Evolutionary conservation across 2,113 vertebrate species (phyloP).

Genomic region (Oryctolagus cuniculus): DNA sequence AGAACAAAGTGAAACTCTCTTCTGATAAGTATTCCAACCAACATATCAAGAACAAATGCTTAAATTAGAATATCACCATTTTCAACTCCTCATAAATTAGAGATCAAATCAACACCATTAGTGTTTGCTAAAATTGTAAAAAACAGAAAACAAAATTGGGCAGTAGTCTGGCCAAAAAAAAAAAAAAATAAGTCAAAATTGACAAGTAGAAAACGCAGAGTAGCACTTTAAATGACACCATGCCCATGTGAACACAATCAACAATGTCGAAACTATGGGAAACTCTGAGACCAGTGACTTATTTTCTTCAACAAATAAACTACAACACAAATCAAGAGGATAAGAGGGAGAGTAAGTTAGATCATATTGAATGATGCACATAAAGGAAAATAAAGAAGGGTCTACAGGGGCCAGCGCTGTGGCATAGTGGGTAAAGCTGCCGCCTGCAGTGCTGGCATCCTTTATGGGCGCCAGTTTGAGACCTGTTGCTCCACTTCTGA

Average conservation of each 20-base stretch:
- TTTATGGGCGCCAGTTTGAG: too few species aligned
- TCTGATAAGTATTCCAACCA: neutral
- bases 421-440: too few species aligned
- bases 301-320: neutral
- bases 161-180: too few species aligned
- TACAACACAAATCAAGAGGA: slow-evolving; percentile 31
- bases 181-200: neutral
- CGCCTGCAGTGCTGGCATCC: too few species aligned
- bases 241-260: neutral
- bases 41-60: slow-evolving; percentile 40
- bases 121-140: neutral
- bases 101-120: neutral
- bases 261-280: neutral
- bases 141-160: neutral
- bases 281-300: neutral
- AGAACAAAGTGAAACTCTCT: neutral
- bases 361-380: neutral
- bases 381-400: neutral
- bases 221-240: neutral
- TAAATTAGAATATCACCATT: neutral
- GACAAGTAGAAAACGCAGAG: neutral
- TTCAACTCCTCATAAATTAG: neutral
- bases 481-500: too few species aligned
- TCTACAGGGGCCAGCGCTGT: too few species aligned
- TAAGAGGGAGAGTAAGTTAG: neutral